phyloP scores from a whole-genome alignment of 2,888 invertebrate genomes.

The Orchestes rusci region DNA sequence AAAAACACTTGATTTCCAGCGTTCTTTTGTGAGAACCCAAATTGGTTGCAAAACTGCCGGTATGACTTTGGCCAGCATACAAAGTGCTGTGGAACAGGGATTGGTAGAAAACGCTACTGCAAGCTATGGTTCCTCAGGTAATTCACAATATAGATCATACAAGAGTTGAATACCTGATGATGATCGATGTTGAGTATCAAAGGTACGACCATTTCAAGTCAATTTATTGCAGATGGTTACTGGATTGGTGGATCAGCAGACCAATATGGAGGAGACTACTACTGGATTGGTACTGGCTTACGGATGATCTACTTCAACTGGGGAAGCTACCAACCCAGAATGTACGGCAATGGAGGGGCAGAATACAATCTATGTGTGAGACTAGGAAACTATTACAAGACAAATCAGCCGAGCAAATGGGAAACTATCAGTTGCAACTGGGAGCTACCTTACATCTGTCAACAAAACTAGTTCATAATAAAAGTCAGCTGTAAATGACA shows the following conservation, averaged over 20 bases:
- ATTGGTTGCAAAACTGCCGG: conserved; percentile 11
- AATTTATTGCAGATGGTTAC: conserved; percentile 12
- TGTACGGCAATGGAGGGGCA: background rate
- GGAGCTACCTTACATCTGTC: conserved; percentile 6
- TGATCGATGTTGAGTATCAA: too few relatives aligned
- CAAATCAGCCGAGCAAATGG: conserved; percentile 5
- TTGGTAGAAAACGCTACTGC: too few relatives aligned
- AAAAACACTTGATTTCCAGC: background rate
- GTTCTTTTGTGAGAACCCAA: background rate
- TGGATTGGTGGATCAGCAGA: conserved; percentile 9
- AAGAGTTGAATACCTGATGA: too few relatives aligned
- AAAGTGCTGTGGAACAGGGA: background rate
- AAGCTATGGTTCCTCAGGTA: too few relatives aligned
- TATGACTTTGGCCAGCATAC: conserved; percentile 11
- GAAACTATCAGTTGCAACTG: conserved; percentile 5
- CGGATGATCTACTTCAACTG: conserved; percentile 7
- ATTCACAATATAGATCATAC: too few relatives aligned
- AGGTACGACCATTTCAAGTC: too few relatives aligned
- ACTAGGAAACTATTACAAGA: conserved; percentile 8
- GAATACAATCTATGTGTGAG: conserved; percentile 1
- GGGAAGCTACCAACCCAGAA: conserved; percentile 9
- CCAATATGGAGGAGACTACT: background rate
- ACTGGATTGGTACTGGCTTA: conserved; percentile 4
- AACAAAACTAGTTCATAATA: too few relatives aligned
- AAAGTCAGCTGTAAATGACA: too few relatives aligned